phyloP scores from a whole-genome alignment of 2,888 invertebrate species.

The Elysia crispata region DNA sequence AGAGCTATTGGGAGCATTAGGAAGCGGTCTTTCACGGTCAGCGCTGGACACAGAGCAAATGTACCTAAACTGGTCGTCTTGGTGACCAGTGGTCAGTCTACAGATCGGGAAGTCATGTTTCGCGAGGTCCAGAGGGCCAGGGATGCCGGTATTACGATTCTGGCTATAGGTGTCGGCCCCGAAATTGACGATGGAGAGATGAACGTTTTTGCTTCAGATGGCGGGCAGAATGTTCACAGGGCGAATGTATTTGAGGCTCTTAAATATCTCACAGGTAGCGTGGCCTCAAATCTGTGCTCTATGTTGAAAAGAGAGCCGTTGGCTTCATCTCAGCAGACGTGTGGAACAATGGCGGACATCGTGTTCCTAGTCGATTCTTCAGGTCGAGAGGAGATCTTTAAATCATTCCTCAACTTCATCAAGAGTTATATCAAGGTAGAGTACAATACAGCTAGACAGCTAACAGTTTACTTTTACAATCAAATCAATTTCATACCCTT shows the following conservation, averaged over 20 bases:
- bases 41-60: slow-evolving; percentile 58
- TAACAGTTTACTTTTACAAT: no score
- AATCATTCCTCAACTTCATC: slow-evolving; percentile 66
- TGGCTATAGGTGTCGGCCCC: slow-evolving; percentile 19
- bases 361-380: slow-evolving; percentile 71
- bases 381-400: slow-evolving; percentile 69
- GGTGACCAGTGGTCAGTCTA: slow-evolving; percentile 66
- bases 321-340: slow-evolving; percentile 45
- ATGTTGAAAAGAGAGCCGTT: not conserved
- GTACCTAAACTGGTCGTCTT: slow-evolving; percentile 67
- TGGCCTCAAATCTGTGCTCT: slow-evolving; percentile 65
- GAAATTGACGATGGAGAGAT: not conserved
- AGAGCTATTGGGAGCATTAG: slow-evolving; percentile 57
- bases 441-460: no score
- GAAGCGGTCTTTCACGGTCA: slow-evolving; percentile 58
- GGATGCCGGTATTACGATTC: slow-evolving; percentile 47
- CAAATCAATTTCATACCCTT: not conserved
- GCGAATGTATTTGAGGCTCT: slow-evolving; percentile 68
- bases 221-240: slow-evolving; percentile 66
- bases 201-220: not conserved
- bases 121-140: slow-evolving; percentile 59
- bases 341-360: slow-evolving; percentile 68
- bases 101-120: slow-evolving; percentile 55
- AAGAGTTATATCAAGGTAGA: slow-evolving; percentile 49
- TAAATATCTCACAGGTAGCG: slow-evolving; percentile 57